These are phyloP conservation scores for Mythimna impura DNA, from an alignment of 2,888 invertebrate genomes.

Conservation along the genomic window DNA sequence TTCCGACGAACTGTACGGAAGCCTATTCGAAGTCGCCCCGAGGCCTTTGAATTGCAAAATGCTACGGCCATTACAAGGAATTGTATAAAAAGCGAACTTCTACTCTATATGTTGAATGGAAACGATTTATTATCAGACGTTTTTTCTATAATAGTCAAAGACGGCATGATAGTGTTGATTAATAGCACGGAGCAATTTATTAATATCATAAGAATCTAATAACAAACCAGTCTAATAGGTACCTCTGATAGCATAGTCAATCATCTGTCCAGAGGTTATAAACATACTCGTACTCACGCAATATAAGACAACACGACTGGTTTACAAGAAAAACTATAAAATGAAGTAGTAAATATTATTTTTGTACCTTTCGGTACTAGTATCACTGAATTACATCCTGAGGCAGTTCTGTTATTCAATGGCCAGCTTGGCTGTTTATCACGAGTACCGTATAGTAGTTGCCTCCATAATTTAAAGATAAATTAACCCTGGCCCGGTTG, in stretches of 20 bases:
- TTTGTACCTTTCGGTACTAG: constrained; percentile 22
- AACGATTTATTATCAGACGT: constrained; percentile 32
- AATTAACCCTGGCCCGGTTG: constrained; percentile 60
- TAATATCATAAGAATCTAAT: constrained; percentile 1
- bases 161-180: constrained; percentile 8
- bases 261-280: background rate
- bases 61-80: constrained; percentile 75
- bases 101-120: constrained; percentile 60
- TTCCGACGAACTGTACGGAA: constrained; percentile 72
- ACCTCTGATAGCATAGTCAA: background rate
- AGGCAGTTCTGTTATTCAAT: constrained; percentile 55
- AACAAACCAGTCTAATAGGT: background rate
- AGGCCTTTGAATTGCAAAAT: constrained; percentile 83
- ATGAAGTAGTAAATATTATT: constrained; percentile 35
- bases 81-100: constrained; percentile 73
- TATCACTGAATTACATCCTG: constrained; percentile 50
- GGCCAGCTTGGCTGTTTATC: constrained; percentile 58
- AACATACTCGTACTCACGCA: constrained; percentile 8
- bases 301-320: constrained; percentile 12
- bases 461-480: constrained; percentile 60
- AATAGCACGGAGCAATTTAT: constrained; percentile 23
- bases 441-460: constrained; percentile 41
- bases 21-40: constrained; percentile 70
- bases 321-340: constrained; percentile 17
- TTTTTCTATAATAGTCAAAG: constrained; percentile 20